Base-by-base conservation (phyloP, 1,140 invertebrate species). In the Ceratosolen solmsi region DNA sequence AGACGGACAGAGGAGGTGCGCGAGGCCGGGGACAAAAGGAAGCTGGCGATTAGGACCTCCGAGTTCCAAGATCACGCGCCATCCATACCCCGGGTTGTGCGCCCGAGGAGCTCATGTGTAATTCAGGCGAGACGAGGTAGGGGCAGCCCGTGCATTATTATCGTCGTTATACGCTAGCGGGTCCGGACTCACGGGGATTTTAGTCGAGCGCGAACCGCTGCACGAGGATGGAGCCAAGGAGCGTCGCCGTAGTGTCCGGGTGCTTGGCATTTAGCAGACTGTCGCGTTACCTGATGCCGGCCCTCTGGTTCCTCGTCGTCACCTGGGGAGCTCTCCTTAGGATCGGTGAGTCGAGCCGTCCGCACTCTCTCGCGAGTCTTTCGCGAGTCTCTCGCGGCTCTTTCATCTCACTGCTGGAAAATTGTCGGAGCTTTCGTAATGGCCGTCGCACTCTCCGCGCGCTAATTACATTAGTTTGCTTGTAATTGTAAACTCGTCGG, bases 281-380 rank as follows among this genome's bases (percentile, higher is more conserved):
- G 22, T 20, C 77, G 30, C 20, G 33, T 15, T 36, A 54, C 20
- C 17, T 54, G 25, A 11, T 51, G 9, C 68, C 30, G 41, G 25
- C 41, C n/a, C 11, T 51, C 9, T 65, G 56, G 41, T 0, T 54
- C 20, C 27, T 27, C 27, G 15, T 49, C 25, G n/a, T 54, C 20
- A 0, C 60, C 17, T 75, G 71, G 71, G 38, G n/a, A 20, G 27
- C 17, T 20, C 9, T 80, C 27, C 15, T 80, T 5, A 74, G 15
- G 15, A 65, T 80, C 58, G 79, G 79, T 80, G 27, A 75, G 79
- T 68, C n/a, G 22, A 46, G 20, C 2, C 2, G 36, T 17, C 11
- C 5, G 7, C 30, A 38, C 33, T 38, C 27, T 7, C 25, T 27
- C 8, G n/a, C n/a, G 20, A 22, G 54, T 5, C 4, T 25, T 17